These are phyloP conservation scores for Lepidochrysops patricia DNA, from an alignment of 2,888 invertebrate species.

Conservation along the genomic window DNA sequence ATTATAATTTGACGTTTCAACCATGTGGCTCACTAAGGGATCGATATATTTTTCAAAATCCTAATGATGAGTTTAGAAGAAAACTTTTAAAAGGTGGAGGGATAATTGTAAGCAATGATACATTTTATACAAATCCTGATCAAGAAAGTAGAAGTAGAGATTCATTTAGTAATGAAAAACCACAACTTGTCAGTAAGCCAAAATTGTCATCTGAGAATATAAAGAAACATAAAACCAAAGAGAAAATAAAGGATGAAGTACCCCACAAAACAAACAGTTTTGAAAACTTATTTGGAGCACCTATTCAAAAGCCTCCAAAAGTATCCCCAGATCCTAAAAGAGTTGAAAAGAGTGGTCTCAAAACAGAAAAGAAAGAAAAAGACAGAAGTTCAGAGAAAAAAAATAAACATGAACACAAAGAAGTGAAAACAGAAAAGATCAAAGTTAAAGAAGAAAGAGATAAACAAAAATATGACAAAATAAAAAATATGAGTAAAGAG, in stretches of 20 bases:
- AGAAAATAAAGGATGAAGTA: constrained; percentile 66
- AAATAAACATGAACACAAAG: constrained; percentile 65
- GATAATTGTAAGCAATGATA: constrained; percentile 61
- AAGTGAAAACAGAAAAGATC: constrained; percentile 57
- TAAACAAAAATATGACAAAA: constrained; percentile 62
- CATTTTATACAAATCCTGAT: constrained; percentile 64
- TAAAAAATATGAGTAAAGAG: constrained; percentile 73
- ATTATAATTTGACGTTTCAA: constrained; percentile 90
- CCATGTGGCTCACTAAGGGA: constrained; percentile 84
- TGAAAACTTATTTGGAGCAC: constrained; percentile 87
- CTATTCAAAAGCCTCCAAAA: constrained; percentile 84
- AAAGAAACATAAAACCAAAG: constrained; percentile 77
- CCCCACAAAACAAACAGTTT: constrained; percentile 78
- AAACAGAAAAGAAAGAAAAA: constrained; percentile 75
- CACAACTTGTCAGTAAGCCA: constrained; percentile 80
- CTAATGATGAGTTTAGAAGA: constrained; percentile 91
- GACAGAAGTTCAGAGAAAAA: constrained; percentile 65
- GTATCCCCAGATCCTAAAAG: constrained; percentile 80
- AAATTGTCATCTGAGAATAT: constrained; percentile 76
- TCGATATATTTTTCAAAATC: constrained; percentile 87
- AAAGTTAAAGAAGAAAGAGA: constrained; percentile 66
- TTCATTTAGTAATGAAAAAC: constrained; percentile 72
- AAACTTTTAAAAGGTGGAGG: constrained; percentile 92
- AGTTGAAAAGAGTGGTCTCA: constrained; percentile 44
- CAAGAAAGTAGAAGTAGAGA: constrained; percentile 75